Percentiles rank a stretch among this genome's conserved stretches.
These are phyloP conservation scores for Drosophila algonquin DNA, from an alignment of 2,888 invertebrate species.

Conservation along the genomic window DNA sequence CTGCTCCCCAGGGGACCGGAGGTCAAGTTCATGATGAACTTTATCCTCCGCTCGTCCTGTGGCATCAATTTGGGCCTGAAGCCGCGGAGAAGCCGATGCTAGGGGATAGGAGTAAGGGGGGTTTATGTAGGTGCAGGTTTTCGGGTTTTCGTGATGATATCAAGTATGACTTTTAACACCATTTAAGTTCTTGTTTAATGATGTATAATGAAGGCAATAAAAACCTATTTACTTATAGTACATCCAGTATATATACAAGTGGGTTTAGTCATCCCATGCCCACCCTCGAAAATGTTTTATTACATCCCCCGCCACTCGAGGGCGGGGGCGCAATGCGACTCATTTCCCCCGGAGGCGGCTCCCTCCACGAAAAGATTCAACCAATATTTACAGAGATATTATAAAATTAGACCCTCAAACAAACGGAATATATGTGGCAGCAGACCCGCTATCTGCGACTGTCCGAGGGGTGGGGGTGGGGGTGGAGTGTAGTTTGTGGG, in stretches of 20 bases:
- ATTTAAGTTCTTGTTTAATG: too few species aligned
- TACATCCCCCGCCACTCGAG: slow-evolving; percentile 7
- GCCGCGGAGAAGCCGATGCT: slow-evolving; percentile 39
- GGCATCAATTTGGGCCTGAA: slow-evolving; percentile 69
- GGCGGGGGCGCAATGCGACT: slow-evolving; percentile 32
- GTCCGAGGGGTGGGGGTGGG: too few species aligned
- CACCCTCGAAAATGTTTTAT: not conserved
- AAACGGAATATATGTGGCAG: slow-evolving; percentile 50
- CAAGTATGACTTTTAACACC: not conserved
- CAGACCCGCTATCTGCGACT: not conserved
- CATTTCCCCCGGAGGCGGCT: not conserved
- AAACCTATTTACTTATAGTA: not conserved
- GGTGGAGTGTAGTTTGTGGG: too few species aligned
- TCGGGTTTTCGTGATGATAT: not conserved
- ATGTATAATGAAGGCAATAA: too few species aligned
- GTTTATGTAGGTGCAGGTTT: slow-evolving; percentile 12
- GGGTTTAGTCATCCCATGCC: too few species aligned
- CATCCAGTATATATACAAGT: too few species aligned
- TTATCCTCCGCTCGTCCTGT: slow-evolving; percentile 69
- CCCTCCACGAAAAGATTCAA: slow-evolving; percentile 42
- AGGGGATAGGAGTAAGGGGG: not conserved
- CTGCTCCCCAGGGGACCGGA: slow-evolving; percentile 68
- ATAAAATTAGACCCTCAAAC: slow-evolving; percentile 44
- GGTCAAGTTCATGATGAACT: slow-evolving; percentile 61
- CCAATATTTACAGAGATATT: slow-evolving; percentile 56